Evolutionary conservation across 2,797 vertebrate species (phyloP).

Genomic region (Galago senegalensis): DNA sequence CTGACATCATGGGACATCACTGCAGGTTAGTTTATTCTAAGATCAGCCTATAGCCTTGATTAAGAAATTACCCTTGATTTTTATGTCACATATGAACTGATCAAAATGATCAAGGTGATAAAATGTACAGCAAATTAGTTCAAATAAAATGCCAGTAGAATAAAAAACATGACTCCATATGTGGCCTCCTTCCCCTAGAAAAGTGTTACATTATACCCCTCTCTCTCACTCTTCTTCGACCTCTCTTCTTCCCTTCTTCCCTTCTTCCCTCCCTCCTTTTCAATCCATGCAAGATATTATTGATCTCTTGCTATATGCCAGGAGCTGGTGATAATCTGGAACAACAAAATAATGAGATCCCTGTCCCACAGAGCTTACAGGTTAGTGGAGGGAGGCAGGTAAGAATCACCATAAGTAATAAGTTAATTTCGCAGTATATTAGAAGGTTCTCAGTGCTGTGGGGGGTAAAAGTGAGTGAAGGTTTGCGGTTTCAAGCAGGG

Average conservation of each 20-base stretch:
- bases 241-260: neutral
- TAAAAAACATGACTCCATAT: neutral
- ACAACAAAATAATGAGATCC: neutral
- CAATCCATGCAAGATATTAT: neutral
- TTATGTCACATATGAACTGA: neutral
- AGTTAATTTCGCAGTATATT: neutral
- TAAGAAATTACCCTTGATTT: neutral
- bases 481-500: neutral
- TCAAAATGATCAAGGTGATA: neutral
- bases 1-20: neutral
- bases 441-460: neutral
- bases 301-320: neutral
- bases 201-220: neutral
- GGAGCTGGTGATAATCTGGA: neutral
- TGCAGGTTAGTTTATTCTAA: neutral
- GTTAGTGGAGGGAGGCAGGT: neutral
- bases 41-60: neutral
- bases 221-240: neutral
- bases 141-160: neutral
- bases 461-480: neutral
- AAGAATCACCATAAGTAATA: neutral
- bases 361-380: no score
- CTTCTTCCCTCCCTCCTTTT: neutral
- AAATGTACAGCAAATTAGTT: neutral
- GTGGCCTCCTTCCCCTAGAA: neutral